A percentile compares a stretch with the other conserved stretches of the same genome.
These are phyloP conservation scores for Carcharodon carcharias DNA, from an alignment of 2,797 vertebrate species.

Conservation along the genomic window DNA sequence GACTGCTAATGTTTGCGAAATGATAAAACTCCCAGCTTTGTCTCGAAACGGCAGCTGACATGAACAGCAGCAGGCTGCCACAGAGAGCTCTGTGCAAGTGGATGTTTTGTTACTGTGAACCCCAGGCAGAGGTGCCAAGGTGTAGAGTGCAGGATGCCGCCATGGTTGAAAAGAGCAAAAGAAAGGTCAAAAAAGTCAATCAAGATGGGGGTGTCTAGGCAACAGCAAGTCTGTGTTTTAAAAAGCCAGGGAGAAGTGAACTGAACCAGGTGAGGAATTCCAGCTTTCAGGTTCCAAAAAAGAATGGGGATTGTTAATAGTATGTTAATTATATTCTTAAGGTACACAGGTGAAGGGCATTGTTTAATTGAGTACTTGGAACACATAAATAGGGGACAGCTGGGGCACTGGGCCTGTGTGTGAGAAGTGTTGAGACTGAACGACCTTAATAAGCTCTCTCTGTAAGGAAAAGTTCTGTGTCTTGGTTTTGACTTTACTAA, in stretches of 20 bases:
- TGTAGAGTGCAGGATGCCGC: not conserved
- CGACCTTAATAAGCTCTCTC: no score
- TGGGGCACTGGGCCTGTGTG: no score
- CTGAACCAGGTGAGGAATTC: not conserved
- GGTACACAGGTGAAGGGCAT: no score
- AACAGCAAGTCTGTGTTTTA: not conserved
- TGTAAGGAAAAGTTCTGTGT: no score
- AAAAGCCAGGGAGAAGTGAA: not conserved
- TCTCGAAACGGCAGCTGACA: not conserved
- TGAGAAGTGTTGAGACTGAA: no score
- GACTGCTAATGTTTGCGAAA: not conserved
- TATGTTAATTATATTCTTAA: no score
- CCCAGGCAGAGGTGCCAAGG: not conserved
- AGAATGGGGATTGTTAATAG: not conserved
- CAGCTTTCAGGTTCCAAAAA: not conserved
- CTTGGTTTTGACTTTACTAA: no score
- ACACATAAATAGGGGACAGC: no score
- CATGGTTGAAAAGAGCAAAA: not conserved
- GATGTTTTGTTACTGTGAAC: not conserved
- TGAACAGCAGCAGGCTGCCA: not conserved
- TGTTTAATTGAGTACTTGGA: no score
- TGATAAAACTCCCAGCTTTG: not conserved
- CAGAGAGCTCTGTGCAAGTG: not conserved
- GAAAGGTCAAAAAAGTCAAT: not conserved
- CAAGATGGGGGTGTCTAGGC: not conserved